Conservation (phyloP, 2,797 vertebrate genomes). For the Chlorospingus semifuscus region DNA sequence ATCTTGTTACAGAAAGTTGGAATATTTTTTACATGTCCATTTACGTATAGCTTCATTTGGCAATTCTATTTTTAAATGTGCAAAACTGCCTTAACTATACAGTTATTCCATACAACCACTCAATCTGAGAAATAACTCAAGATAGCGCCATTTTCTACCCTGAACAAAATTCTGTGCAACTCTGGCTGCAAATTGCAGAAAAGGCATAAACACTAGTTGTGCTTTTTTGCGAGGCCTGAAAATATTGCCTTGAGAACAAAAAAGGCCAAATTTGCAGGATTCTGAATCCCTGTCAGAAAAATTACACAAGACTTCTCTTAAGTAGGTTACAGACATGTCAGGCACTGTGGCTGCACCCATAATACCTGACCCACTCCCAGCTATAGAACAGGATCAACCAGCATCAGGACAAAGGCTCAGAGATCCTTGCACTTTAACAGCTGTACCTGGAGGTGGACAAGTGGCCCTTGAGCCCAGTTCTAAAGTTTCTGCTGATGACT, state of each 20-base stretch:
- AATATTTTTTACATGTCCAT: background rate
- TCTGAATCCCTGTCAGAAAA: background rate
- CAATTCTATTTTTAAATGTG: background rate
- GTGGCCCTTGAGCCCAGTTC: background rate
- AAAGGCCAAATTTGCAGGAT: background rate
- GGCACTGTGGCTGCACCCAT: background rate
- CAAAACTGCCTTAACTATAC: background rate
- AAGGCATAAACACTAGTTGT: background rate
- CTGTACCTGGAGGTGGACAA: background rate
- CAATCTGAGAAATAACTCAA: background rate
- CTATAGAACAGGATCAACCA: background rate
- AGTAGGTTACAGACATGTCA: background rate
- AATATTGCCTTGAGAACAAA: background rate
- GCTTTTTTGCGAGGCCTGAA: background rate
- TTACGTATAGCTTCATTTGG: background rate
- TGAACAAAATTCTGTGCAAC: background rate
- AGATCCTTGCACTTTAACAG: background rate
- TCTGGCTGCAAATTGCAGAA: background rate
- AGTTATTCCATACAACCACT: background rate
- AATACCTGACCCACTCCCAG: background rate
- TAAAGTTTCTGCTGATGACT: conserved; percentile 32
- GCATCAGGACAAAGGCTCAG: background rate
- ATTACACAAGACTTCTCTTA: background rate
- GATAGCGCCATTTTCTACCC: background rate
- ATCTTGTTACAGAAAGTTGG: background rate